Base-by-base conservation (phyloP, 35 echinoderm and acorn worm species). In the Hemicentrotus pulcherrimus region DNA sequence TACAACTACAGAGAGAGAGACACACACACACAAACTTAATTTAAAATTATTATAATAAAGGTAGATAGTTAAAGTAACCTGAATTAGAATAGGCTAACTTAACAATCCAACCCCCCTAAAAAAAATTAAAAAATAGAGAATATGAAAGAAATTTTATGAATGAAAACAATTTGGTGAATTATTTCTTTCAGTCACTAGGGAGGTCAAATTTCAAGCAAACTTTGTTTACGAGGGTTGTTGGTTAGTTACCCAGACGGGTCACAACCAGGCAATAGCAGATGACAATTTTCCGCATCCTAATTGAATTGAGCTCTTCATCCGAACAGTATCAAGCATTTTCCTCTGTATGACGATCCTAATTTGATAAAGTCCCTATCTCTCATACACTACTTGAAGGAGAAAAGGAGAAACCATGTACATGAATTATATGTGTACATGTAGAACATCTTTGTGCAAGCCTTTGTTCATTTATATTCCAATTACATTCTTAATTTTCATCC, bases 331-430 rank as follows among this genome's bases (percentile, higher is more conserved):
- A 78, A 78, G 22, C 65, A 78, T 78, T 22, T 28, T 78, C 65
- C 65, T 18, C 65, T 78, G 19, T 78, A 78, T 78, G 65, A 4
- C 65, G n/a, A 78, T 78, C 19, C 65, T 78, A 78, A 78, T 78
- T 78, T 78, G 65, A 78, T 78, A 78, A 78, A 78, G 24, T 78
- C 65, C 65, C n/a, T 78, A 78, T 28, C 65, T 78, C 65, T 78
- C 65, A 78, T 78, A 78, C 19, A 15, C 65, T 78, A 78, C 65
- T 7, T 78, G 5, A 78, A 78, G 28, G 65, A 78, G 24, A n/a
- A 78, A 12, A 14, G 12, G 7, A 55, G 50, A 11, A 55, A 12
- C 1, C 35, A 41, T 41, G 35, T 41, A 59, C 16, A 59, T 59
- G 16, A 11, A 59, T 14, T 7, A 24, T 28, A 78, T 78, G 65